Base-by-base conservation (phyloP, 2,797 vertebrate species). In the Acanthurus lineatus region DNA sequence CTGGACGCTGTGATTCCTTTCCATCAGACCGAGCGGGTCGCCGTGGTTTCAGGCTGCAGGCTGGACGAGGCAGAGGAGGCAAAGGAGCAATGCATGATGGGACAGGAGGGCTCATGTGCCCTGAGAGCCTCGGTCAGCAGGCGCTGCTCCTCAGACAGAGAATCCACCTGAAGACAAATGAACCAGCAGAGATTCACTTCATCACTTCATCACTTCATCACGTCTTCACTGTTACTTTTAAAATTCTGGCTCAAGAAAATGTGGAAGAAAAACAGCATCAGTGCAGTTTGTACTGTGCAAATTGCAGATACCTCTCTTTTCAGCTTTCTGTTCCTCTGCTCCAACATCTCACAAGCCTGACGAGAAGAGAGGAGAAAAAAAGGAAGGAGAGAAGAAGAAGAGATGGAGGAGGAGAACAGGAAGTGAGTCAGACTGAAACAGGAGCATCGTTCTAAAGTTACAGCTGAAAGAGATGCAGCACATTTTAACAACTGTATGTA, bases 271-370 rank as follows among this genome's bases (percentile, higher is more conserved):
- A 25, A 25, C 6, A 9, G 6, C 10, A 10, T 42, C 0, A 14
- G 32, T 12, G 2, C 5, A 9, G 1, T 42, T 9, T 25, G 25
- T 25, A 25, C 25, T 25, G n/a, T n/a, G n/a, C n/a, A n/a, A n/a
- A 3, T 3, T 35, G 10, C 2, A 2, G 1, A 11, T 66, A 92
- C 97, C 95, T 99, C 97, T 89, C 93, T 95, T 89, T 93, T 96
- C 88, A 99, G 91, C 82, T 93, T 91, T 0, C 93, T 91, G 92
- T 99, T 98, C 89, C 95, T 96, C 87, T 97, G 96, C 89, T 97
- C 97, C 86, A 98, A 88, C 85, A 94, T 91, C 89, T 97, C 97
- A 17, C 97, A 97, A 59, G 96, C 95, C 97, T 98, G 95, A 10
- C 51, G 7, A n/a, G 44, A 49, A 11, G 19, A 32, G 10, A 8